Evolutionary conservation across 2,113 vertebrate species (phyloP).

Genomic region (Butastur rufipennis): DNA sequence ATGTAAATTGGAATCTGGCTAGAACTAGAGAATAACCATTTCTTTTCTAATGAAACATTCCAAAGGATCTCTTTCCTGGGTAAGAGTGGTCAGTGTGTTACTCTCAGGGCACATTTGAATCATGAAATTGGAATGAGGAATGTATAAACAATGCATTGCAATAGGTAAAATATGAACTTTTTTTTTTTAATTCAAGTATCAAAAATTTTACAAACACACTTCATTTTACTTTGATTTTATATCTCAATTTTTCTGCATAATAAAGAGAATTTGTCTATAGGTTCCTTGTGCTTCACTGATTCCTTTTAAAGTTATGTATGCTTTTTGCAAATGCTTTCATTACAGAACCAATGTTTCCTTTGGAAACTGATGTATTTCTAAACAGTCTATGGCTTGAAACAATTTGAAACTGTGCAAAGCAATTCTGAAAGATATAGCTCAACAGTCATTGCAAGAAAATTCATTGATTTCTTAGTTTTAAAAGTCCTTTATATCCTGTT

Average conservation of each 20-base stretch:
- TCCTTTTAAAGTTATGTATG: background rate
- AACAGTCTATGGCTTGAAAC: background rate
- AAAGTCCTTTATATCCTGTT: background rate
- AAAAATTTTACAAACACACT: background rate
- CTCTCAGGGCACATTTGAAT: background rate
- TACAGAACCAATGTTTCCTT: background rate
- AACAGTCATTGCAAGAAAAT: background rate
- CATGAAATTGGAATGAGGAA: background rate
- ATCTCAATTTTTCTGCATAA: background rate
- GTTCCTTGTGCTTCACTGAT: background rate
- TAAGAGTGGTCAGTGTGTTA: background rate
- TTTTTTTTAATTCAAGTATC: background rate
- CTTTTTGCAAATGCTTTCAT: background rate
- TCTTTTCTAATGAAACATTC: background rate
- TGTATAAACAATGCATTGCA: background rate
- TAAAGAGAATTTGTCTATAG: background rate
- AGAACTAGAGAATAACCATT: background rate
- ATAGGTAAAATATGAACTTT: background rate
- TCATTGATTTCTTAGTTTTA: background rate
- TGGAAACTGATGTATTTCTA: background rate
- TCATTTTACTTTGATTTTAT: background rate
- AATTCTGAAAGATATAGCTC: background rate
- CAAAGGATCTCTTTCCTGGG: background rate
- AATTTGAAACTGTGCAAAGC: background rate
- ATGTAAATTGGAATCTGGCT: background rate